Evolutionary conservation across 2,888 invertebrate genomes (phyloP).

Genomic region (Mycogona germanica): DNA sequence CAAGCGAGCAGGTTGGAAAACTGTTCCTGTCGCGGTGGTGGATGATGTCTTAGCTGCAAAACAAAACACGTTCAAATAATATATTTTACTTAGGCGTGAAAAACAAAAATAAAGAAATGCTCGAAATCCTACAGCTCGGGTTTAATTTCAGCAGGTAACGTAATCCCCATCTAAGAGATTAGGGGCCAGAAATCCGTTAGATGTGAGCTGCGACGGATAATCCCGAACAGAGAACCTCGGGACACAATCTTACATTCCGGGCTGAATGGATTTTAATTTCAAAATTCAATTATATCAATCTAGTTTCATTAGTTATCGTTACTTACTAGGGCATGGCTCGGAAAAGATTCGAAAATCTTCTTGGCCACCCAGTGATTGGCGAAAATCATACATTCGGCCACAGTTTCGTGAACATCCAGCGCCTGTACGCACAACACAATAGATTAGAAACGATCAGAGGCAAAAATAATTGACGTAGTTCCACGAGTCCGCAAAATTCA

Average conservation of each 20-base stretch:
- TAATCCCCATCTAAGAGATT: too few relatives aligned
- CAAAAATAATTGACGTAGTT: too few relatives aligned
- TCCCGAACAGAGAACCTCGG: too few relatives aligned
- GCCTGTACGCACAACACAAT: conserved; percentile 24
- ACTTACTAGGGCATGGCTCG: conserved; percentile 27
- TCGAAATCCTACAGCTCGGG: neutral
- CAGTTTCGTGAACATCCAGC: conserved; percentile 33
- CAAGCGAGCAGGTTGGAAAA: conserved; percentile 30
- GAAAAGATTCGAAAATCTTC: conserved; percentile 30
- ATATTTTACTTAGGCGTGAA: neutral
- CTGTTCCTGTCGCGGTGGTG: conserved; percentile 31
- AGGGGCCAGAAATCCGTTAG: too few relatives aligned
- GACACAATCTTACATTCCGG: too few relatives aligned
- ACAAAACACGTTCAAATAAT: conserved; percentile 7
- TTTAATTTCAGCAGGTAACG: too few relatives aligned
- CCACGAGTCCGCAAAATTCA: too few relatives aligned
- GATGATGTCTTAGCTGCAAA: conserved; percentile 31
- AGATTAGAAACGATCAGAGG: neutral
- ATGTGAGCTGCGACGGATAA: too few relatives aligned
- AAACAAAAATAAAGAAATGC: neutral
- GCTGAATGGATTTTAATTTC: too few relatives aligned
- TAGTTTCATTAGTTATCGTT: too few relatives aligned
- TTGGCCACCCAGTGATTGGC: conserved; percentile 35
- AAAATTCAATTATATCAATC: too few relatives aligned
- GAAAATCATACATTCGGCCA: conserved; percentile 36